A percentile compares a stretch with the other conserved stretches of the same genome.
phyloP scores from a whole-genome alignment of 2,888 invertebrate species.

The Rhorus exstirpatorius region DNA sequence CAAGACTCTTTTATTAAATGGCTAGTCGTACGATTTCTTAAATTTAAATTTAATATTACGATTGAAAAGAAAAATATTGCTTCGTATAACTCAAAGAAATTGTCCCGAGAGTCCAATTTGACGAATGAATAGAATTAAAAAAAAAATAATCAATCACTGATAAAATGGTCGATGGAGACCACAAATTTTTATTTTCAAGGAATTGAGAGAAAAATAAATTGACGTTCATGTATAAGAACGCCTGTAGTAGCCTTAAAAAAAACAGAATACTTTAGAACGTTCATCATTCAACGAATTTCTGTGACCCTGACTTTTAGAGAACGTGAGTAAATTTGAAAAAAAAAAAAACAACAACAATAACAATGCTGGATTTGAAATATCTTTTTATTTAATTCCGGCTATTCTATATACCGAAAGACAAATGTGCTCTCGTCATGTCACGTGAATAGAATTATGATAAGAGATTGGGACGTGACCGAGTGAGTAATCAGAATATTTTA shows the following conservation, averaged over 20 bases:
- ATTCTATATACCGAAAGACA: constrained; percentile 46
- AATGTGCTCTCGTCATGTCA: constrained; percentile 62
- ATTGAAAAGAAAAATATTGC: too few species aligned
- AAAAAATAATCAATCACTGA: not conserved
- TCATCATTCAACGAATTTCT: not conserved
- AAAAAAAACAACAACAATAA: constrained; percentile 16
- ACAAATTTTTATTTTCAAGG: not conserved
- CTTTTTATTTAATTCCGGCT: constrained; percentile 59
- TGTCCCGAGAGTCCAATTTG: too few species aligned
- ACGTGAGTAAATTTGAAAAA: constrained; percentile 13
- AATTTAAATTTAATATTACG: too few species aligned
- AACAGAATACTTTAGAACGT: not conserved
- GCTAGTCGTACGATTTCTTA: too few species aligned
- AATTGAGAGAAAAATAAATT: too few species aligned
- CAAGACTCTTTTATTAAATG: too few species aligned
- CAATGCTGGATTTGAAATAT: constrained; percentile 44
- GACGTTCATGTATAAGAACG: too few species aligned
- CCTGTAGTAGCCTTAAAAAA: too few species aligned
- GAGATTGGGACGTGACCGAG: constrained; percentile 55
- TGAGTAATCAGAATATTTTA: constrained; percentile 55
- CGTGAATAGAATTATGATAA: constrained; percentile 65
- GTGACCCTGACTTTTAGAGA: constrained; percentile 27
- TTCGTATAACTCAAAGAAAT: too few species aligned
- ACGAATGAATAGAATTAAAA: too few species aligned
- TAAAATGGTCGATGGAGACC: not conserved